A percentile compares a stretch with the other conserved stretches of the same genome.
These are phyloP conservation scores for Drosophila ambigua DNA, from an alignment of 1,140 invertebrate genomes.

Conservation along the genomic window DNA sequence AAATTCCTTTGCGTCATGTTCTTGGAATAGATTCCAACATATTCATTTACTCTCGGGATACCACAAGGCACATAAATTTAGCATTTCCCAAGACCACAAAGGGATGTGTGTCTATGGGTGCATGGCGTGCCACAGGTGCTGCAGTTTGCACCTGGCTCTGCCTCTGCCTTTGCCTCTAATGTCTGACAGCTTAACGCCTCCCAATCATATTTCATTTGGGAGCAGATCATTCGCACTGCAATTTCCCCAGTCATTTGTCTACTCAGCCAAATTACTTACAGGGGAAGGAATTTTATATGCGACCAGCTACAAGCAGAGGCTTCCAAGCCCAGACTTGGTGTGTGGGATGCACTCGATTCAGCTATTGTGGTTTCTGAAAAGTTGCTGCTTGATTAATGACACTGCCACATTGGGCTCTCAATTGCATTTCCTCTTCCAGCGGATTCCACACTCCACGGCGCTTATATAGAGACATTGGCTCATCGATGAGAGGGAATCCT, in stretches of 20 bases:
- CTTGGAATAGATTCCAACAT: conserved; percentile 56
- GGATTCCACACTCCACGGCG: conserved; percentile 19
- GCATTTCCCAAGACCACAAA: conserved; percentile 9
- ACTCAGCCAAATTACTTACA: conserved; percentile 49
- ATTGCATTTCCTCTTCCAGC: conserved; percentile 32
- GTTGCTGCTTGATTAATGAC: conserved; percentile 62
- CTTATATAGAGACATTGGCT: neutral
- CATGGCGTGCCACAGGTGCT: neutral
- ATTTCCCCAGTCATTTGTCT: conserved; percentile 58
- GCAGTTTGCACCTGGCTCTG: conserved; percentile 15
- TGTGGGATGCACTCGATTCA: conserved; percentile 33
- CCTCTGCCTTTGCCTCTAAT: conserved; percentile 17
- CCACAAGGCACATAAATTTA: conserved; percentile 32
- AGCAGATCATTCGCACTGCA: conserved; percentile 36
- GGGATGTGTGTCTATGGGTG: too few species aligned
- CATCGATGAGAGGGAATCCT: neutral
- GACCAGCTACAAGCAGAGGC: neutral
- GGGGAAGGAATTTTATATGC: neutral
- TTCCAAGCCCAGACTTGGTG: neutral
- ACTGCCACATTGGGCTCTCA: conserved; percentile 47
- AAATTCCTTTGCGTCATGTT: conserved; percentile 33
- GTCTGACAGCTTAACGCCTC: conserved; percentile 50
- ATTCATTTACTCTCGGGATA: conserved; percentile 52
- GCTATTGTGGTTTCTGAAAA: conserved; percentile 46
- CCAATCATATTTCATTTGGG: conserved; percentile 50